Percentiles rank a stretch among this genome's conserved stretches.
These are phyloP conservation scores for Corythornis vintsioides DNA, from an alignment of 2,113 vertebrate species.

Conservation along the genomic window DNA sequence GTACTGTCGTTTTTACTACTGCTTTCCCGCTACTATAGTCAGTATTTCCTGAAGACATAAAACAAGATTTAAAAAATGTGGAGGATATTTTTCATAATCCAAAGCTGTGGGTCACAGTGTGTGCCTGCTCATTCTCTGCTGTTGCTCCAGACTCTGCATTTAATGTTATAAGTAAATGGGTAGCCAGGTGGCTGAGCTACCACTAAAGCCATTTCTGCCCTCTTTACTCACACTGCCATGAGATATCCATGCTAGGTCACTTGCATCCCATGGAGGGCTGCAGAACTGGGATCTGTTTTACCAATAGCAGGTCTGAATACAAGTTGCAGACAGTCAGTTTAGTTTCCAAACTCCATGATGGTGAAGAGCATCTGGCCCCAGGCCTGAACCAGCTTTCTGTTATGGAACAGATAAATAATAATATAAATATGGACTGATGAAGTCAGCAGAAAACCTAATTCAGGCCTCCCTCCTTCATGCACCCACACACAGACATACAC, in stretches of 20 bases:
- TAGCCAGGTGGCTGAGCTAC: not conserved
- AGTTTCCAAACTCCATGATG: not conserved
- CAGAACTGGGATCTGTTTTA: not conserved
- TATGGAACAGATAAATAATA: not conserved
- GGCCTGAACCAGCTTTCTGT: not conserved
- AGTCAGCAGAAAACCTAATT: slow-evolving; percentile 21
- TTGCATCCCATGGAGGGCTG: not conserved
- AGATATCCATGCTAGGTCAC: not conserved
- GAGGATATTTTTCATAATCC: not conserved
- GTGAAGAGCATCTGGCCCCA: not conserved
- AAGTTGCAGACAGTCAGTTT: not conserved
- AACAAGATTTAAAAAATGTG: not conserved
- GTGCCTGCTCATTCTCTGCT: not conserved
- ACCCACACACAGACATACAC: not conserved
- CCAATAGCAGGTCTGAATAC: not conserved
- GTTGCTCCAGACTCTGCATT: not conserved
- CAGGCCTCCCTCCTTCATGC: not conserved
- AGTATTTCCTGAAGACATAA: not conserved
- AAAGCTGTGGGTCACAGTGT: not conserved
- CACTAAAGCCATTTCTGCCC: not conserved
- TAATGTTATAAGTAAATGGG: not conserved
- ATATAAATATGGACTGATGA: not conserved
- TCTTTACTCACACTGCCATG: not conserved
- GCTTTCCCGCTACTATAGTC: not conserved
- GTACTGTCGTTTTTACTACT: not conserved